Evolutionary conservation across 2,888 invertebrate genomes (phyloP), one percentile per base, ranked within the genome.

Genomic region (Sphinx pinastri): DNA sequence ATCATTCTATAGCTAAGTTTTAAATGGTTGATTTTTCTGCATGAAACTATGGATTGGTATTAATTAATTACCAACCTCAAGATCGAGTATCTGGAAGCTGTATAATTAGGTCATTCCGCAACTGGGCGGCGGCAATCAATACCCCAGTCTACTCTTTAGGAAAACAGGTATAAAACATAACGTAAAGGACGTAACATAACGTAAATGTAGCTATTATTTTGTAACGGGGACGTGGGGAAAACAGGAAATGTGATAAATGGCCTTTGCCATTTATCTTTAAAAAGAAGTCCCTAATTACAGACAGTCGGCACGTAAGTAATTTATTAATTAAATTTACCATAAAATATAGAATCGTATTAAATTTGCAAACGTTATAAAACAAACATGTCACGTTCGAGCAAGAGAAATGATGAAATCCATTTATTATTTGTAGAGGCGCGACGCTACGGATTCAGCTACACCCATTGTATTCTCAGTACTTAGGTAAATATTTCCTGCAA

Each of bases 401-500:
- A 19, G 19, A 55, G 6, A 13, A 13, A 60, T 45, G 16, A 63
- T 47, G 19, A 49, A 49, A 49, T 47, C 8, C 7, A 49, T 52
- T 52, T 67, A 54, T 52, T 8, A n/a, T 54, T 11, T 31, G 14
- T 4, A 54, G 54, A 60, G 14, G 54, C 47, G 13, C 57, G 51
- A 31, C 58, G 54, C 67, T 59, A 45, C 58, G 84, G 84, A 85
- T 85, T 84, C 76, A 80, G 77, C 81, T 82, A 16, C 63, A 47
- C 19, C 63, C 19, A 63, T 63, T 63, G 63, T 63, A 19, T 63
- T 7, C 60, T 60, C 13, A 47, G 63, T 63, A 63, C 63, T 63
- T 84, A 84, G 84, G 86, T 89, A 92, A 92, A 92, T 90, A 91
- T 91, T 92, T 90, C 90, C 88, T 88, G 88, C 89, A 91, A 92